Evolutionary conservation across 2,797 vertebrate species (phyloP).

Genomic region (Dallia pectoralis): DNA sequence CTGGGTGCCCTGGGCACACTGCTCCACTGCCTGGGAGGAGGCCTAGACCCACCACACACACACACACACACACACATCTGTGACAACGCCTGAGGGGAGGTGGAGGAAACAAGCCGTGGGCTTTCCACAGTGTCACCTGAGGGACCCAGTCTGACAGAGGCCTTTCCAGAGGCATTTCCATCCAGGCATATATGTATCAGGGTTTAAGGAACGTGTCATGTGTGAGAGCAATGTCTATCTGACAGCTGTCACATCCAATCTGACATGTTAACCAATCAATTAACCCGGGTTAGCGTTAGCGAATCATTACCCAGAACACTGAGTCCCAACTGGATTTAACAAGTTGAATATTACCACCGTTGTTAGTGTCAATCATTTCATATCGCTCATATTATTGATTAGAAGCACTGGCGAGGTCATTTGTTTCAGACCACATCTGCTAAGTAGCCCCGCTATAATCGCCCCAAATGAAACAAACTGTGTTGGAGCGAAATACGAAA

Average conservation of each 20-base stretch:
- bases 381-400: no score
- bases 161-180: constrained; percentile 53
- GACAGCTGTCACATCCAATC: constrained; percentile 75
- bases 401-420: no score
- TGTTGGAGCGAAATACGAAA: no score
- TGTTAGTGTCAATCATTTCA: no score
- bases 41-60: constrained; percentile 36
- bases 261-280: constrained; percentile 75
- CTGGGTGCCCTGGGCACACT: constrained; percentile 64
- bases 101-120: constrained; percentile 62
- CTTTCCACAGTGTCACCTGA: constrained; percentile 63
- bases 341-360: no score
- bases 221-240: constrained; percentile 55
- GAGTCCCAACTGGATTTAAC: no score
- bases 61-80: constrained; percentile 43
- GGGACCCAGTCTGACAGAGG: constrained; percentile 58
- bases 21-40: constrained; percentile 57
- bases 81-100: constrained; percentile 65
- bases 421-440: no score
- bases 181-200: constrained; percentile 63
- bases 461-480: no score
- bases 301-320: not conserved
- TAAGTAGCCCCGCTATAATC: no score
- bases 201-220: constrained; percentile 60
- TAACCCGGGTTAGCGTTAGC: constrained; percentile 63